Conservation (phyloP, 2,888 invertebrate species). For the Pristionchus entomophagus region DNA sequence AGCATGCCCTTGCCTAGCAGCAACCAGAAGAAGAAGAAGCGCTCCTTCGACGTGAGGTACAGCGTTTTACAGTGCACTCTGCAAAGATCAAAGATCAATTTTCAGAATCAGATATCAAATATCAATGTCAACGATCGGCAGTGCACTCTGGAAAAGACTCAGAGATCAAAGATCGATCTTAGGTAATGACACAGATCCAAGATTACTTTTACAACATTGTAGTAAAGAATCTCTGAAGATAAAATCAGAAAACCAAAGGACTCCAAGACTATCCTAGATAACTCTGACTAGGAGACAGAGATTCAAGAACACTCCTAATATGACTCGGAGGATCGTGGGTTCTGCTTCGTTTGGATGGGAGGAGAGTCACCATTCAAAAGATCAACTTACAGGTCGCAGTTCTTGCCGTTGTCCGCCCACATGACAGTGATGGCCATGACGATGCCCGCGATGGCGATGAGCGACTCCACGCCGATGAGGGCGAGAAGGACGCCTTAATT, state of each 20-base stretch:
- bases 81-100: background rate
- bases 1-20: slow-evolving; percentile 42
- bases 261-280: no score
- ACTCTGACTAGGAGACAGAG: no score
- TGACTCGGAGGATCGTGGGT: no score
- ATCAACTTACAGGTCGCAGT: slow-evolving; percentile 13
- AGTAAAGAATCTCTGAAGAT: background rate
- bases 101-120: no score
- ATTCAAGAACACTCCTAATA: no score
- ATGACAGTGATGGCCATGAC: slow-evolving; percentile 32
- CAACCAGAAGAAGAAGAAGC: slow-evolving; percentile 44
- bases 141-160: background rate
- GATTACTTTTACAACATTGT: background rate
- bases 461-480: slow-evolving; percentile 19
- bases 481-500: slow-evolving; percentile 20
- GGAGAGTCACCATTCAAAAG: no score
- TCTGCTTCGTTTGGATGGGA: no score
- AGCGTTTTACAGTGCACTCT: slow-evolving; percentile 18
- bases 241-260: no score
- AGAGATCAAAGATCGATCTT: background rate
- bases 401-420: slow-evolving; percentile 12
- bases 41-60: background rate
- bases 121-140: no score
- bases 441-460: slow-evolving; percentile 34
- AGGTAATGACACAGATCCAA: no score